A percentile compares a stretch with the other conserved stretches of the same genome.
These are phyloP conservation scores for Teleogryllus occipitalis DNA, from an alignment of 1,140 invertebrate genomes.

Conservation along the genomic window DNA sequence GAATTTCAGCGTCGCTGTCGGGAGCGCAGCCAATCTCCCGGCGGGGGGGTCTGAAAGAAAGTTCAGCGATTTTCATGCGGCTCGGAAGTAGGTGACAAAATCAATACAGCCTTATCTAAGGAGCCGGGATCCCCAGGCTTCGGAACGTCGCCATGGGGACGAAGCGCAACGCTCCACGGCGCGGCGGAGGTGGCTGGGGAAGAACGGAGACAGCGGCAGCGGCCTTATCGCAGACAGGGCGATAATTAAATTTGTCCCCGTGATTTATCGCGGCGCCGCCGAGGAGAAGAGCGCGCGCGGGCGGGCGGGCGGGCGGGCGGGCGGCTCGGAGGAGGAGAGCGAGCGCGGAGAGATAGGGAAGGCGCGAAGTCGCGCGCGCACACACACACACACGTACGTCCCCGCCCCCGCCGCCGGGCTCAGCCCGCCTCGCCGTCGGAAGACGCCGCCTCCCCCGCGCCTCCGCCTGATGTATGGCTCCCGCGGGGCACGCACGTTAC, in stretches of 20 bases:
- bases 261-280: slow-evolving; percentile 38
- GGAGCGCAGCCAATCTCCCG: too few species aligned
- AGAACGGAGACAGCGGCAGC: neutral
- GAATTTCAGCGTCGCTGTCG: too few species aligned
- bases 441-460: too few species aligned
- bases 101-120: neutral
- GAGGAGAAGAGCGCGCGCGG: too few species aligned
- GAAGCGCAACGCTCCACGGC: neutral
- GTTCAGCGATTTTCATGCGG: neutral
- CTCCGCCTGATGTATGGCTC: neutral
- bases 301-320: too few species aligned
- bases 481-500: neutral
- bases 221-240: slow-evolving; percentile 45
- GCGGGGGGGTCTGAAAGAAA: neutral
- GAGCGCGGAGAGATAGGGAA: neutral
- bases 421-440: neutral
- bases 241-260: slow-evolving; percentile 50
- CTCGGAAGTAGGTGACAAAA: neutral
- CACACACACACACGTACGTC: too few species aligned
- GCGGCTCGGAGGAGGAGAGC: neutral
- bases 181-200: neutral
- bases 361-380: too few species aligned
- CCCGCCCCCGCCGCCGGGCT: too few species aligned
- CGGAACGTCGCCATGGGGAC: neutral
- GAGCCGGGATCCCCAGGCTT: neutral